A percentile compares a stretch with the other conserved stretches of the same genome.
phyloP scores from a whole-genome alignment of 2,797 vertebrate genomes.

The Pipistrellus nathusii region DNA sequence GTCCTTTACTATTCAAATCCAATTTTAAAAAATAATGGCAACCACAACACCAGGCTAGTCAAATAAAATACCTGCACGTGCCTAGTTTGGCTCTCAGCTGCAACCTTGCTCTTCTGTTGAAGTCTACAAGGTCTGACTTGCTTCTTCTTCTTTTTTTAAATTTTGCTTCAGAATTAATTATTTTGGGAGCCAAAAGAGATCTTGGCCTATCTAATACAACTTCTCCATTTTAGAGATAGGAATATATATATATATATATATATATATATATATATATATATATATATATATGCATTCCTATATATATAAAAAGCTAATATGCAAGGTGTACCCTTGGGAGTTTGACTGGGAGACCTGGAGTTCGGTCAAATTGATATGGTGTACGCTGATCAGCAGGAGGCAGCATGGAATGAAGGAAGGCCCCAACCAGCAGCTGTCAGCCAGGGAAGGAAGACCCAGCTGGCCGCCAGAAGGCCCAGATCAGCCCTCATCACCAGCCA shows the following conservation, averaged over 20 bases:
- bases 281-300: no score
- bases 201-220: not conserved
- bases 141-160: not conserved
- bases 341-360: no score
- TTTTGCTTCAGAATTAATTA: conserved; percentile 23
- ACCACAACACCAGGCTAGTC: not conserved
- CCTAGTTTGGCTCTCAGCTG: not conserved
- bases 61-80: not conserved
- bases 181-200: not conserved
- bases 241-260: not conserved
- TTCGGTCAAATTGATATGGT: no score
- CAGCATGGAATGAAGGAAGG: no score
- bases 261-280: no score
- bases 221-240: not conserved
- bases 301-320: no score
- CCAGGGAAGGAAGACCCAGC: no score
- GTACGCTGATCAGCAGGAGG: no score
- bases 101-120: not conserved
- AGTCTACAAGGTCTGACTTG: not conserved
- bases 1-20: not conserved
- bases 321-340: no score
- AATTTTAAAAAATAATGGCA: not conserved
- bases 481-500: no score
- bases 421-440: no score
- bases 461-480: no score